Evolutionary conservation across 1,140 invertebrate genomes (phyloP).

Genomic region (Holotrichia oblita): DNA sequence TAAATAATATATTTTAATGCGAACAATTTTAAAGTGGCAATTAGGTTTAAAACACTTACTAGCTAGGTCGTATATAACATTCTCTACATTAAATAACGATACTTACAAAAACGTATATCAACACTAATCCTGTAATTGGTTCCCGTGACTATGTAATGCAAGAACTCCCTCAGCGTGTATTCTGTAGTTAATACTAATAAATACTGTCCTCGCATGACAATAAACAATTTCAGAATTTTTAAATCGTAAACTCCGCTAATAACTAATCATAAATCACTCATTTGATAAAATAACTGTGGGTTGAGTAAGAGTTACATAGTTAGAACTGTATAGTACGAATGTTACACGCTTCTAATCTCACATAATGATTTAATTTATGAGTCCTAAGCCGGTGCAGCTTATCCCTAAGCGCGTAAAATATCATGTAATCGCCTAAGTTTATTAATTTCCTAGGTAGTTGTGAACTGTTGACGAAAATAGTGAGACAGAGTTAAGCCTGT

Average conservation of each 20-base stretch:
- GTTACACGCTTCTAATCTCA: neutral
- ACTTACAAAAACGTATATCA: neutral
- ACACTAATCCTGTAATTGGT: neutral
- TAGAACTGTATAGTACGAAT: neutral
- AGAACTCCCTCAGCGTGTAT: neutral
- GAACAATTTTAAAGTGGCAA: neutral
- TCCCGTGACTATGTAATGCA: neutral
- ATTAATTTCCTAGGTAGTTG: neutral
- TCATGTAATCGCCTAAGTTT: neutral
- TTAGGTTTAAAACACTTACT: neutral
- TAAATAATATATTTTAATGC: neutral
- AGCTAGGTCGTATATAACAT: too few species aligned
- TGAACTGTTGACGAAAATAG: slow-evolving; percentile 16
- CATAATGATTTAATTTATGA: slow-evolving; percentile 18
- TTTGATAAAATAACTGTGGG: neutral
- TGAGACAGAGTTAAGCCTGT: neutral
- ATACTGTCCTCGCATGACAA: neutral
- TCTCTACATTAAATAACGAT: too few species aligned
- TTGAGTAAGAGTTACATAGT: slow-evolving; percentile 4
- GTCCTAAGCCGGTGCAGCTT: neutral
- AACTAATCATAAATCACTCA: slow-evolving; percentile 12
- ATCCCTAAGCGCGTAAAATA: slow-evolving; percentile 1
- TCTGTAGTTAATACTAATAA: neutral
- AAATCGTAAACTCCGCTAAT: slow-evolving; percentile 3
- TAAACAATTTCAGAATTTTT: neutral